phyloP scores from a whole-genome alignment of 2,888 invertebrate genomes.

The Meandrusa payeni region DNA sequence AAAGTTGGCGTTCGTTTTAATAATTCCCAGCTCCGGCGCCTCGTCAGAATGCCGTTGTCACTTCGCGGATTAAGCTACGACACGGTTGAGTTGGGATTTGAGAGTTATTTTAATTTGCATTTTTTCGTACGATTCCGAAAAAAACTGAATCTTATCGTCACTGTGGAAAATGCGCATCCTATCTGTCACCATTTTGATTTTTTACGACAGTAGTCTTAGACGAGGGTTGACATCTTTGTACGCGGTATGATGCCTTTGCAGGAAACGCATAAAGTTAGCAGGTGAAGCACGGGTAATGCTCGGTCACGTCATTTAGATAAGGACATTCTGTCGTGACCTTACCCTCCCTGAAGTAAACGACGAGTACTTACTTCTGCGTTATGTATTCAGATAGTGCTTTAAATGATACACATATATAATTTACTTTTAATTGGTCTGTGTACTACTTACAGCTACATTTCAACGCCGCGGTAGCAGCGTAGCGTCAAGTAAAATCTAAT shows the following conservation, averaged over 20 bases:
- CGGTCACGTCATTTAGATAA: constrained; percentile 78
- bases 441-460: no score
- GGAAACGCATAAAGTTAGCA: constrained; percentile 72
- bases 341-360: no score
- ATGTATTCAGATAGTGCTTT: no score
- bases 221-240: constrained; percentile 65
- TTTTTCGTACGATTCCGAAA: constrained; percentile 63
- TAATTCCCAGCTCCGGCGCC: constrained; percentile 80
- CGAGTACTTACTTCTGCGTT: no score
- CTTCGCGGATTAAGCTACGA: constrained; percentile 79
- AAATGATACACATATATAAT: no score
- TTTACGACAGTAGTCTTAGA: constrained; percentile 55
- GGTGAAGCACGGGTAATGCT: constrained; percentile 68
- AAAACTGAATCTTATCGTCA: constrained; percentile 46
- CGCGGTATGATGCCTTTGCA: constrained; percentile 60
- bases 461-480: no score
- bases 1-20: constrained; percentile 82
- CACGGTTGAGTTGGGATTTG: constrained; percentile 79
- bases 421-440: no score
- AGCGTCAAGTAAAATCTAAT: no score
- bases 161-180: constrained; percentile 42
- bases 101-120: constrained; percentile 79
- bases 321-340: constrained; percentile 63
- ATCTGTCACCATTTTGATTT: constrained; percentile 42
- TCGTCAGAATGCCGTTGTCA: constrained; percentile 81